phyloP scores from a whole-genome alignment of 2,113 vertebrate species.

The Ammodytes dubius region DNA sequence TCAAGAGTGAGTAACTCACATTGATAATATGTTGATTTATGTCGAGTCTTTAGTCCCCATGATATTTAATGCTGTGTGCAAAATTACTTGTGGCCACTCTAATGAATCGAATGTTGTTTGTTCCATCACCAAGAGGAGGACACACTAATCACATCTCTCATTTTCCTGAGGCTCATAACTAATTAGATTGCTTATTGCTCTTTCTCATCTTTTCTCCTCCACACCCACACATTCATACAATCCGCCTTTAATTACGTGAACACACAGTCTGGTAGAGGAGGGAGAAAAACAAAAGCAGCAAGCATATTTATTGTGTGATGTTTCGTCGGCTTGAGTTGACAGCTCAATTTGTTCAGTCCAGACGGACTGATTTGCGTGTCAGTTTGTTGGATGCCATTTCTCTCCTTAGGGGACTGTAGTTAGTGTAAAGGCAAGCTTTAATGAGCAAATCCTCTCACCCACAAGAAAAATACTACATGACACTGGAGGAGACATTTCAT shows the following conservation, averaged over 20 bases:
- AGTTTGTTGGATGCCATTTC: slow-evolving; percentile 16
- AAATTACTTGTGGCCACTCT: slow-evolving; percentile 11
- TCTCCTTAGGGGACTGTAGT: neutral
- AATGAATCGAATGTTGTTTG: neutral
- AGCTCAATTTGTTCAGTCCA: neutral
- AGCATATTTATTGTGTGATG: neutral
- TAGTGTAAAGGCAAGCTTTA: slow-evolving; percentile 11
- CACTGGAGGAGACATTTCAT: slow-evolving; percentile 1
- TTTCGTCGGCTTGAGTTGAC: neutral
- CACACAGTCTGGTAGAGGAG: neutral
- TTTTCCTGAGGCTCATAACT: neutral
- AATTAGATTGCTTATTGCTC: slow-evolving; percentile 24
- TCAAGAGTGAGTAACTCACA: neutral
- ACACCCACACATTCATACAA: neutral
- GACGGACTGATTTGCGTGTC: slow-evolving; percentile 13
- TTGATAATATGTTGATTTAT: neutral
- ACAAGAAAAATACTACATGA: slow-evolving; percentile 1
- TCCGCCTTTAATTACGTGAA: slow-evolving; percentile 7
- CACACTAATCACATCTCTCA: slow-evolving; percentile 18
- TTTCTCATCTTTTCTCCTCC: slow-evolving; percentile 1
- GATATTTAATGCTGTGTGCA: neutral
- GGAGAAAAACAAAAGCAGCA: neutral
- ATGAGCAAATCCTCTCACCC: slow-evolving; percentile 24
- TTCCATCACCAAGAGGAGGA: slow-evolving; percentile 15
- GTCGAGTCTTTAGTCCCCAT: neutral